Evolutionary conservation across 2,797 vertebrate genomes (phyloP), one percentile per base, ranked within the genome.

Genomic region (Rhadinocentrus ornatus): DNA sequence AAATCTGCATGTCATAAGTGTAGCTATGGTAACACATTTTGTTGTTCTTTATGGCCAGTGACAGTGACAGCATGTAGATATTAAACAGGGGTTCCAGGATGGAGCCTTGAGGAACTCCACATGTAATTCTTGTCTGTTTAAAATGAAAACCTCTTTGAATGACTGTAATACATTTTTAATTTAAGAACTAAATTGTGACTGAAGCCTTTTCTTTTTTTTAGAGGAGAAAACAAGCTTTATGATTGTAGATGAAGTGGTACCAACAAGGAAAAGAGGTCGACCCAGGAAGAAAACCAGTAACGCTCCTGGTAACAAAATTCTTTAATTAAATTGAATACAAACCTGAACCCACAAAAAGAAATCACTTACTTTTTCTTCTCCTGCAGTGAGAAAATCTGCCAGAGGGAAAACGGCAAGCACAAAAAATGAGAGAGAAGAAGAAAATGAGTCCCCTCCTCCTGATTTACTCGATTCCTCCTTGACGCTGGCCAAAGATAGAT

Each of bases 161-260:
- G 29, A 31, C 29, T 31, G n/a, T n/a, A n/a, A n/a, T n/a, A 31
- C 29, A 31, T 31, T 31, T 31, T 31, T 6, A 31, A 31, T 31
- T 31, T 31, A 31, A 32, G 6, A 32, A 32, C 31, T 32, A 32
- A 32, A 32, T 6, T 5, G 39, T 16, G 39, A 39, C 37, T 15
- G 37, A 39, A 39, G 37, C 12, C 13, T 12, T 10, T 11, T 62
- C 44, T 27, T 52, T 4, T 2, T 64, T 70, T 62, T 31, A 88
- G 88, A 71, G 2, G 84, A 88, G 22, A 88, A 82, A 26, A 76
- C 86, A 56, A 95, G 93, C 73, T 96, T 96, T 66, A 94, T 97
- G 62, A 97, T 94, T 0, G 66, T 97, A 24, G 94, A 84, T 32
- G 10, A 90, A 44, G n/a, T 1, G 0, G 9, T 65, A 9, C 55